Percentiles rank a stretch among this genome's conserved stretches.
phyloP scores from a whole-genome alignment of 2,797 vertebrate species.

The Taeniopygia guttata region DNA sequence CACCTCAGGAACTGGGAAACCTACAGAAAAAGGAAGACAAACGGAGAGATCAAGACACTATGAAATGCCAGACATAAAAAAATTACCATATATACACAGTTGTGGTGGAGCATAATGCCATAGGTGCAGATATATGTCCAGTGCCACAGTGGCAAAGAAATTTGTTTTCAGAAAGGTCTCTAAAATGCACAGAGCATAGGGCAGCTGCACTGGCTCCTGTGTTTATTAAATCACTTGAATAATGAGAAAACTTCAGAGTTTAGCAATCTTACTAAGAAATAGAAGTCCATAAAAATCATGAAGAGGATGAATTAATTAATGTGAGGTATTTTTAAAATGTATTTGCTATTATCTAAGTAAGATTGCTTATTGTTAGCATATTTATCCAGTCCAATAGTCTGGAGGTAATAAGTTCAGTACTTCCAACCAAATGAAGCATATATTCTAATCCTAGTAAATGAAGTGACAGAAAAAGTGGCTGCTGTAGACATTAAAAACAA shows the following conservation, averaged over 20 bases:
- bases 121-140: not conserved
- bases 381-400: not conserved
- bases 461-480: not conserved
- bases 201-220: not conserved
- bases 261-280: not conserved
- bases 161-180: not conserved
- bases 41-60: not conserved
- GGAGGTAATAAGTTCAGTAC: not conserved
- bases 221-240: not conserved
- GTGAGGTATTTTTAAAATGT: not conserved
- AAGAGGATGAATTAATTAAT: not conserved
- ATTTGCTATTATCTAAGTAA: not conserved
- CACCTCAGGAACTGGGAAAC: constrained; percentile 98
- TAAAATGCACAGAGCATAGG: not conserved
- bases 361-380: not conserved
- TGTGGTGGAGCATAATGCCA: not conserved
- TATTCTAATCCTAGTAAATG: not conserved
- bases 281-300: not conserved
- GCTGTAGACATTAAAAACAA: not conserved
- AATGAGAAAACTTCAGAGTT: not conserved
- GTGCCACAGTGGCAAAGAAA: not conserved
- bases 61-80: not conserved
- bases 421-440: not conserved
- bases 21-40: constrained; percentile 55
- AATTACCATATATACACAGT: not conserved